phyloP scores from a whole-genome alignment of 2,888 invertebrate species.

The Diplolepis rosae region DNA sequence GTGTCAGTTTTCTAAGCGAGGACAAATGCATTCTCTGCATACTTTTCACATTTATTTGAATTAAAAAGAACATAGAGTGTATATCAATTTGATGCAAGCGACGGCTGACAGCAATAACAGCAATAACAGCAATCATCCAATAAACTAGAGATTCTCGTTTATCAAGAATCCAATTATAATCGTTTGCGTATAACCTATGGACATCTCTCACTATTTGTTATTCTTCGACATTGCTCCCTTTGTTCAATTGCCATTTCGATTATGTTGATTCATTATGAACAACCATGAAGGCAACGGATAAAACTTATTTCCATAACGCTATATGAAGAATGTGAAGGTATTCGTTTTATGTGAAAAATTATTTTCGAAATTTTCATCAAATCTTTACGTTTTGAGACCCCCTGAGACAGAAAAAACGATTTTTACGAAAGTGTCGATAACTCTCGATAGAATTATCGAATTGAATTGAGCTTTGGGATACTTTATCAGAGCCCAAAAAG shows the following conservation, averaged over 20 bases:
- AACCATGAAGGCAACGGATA: neutral
- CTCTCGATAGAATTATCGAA: no score
- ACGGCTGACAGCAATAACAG: constrained; percentile 28
- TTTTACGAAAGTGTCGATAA: no score
- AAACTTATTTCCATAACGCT: neutral
- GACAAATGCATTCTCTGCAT: neutral
- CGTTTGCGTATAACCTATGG: constrained; percentile 1
- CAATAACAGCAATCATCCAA: constrained; percentile 45
- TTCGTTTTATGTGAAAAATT: no score
- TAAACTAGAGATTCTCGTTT: constrained; percentile 29
- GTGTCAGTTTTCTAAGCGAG: neutral
- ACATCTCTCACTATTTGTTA: constrained; percentile 2
- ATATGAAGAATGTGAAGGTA: no score
- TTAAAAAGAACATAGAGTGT: neutral
- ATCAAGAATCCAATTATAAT: constrained; percentile 28
- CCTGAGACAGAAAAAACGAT: no score
- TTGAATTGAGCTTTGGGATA: no score
- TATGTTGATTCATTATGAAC: neutral
- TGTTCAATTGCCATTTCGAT: constrained; percentile 15
- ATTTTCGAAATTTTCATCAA: no score
- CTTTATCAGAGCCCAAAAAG: no score
- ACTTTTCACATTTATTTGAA: neutral
- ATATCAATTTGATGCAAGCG: neutral
- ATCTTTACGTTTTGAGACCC: no score
- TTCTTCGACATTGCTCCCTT: constrained; percentile 4